Evolutionary conservation across 2,888 invertebrate species (phyloP).

Genomic region (Siphlonurus alternatus): DNA sequence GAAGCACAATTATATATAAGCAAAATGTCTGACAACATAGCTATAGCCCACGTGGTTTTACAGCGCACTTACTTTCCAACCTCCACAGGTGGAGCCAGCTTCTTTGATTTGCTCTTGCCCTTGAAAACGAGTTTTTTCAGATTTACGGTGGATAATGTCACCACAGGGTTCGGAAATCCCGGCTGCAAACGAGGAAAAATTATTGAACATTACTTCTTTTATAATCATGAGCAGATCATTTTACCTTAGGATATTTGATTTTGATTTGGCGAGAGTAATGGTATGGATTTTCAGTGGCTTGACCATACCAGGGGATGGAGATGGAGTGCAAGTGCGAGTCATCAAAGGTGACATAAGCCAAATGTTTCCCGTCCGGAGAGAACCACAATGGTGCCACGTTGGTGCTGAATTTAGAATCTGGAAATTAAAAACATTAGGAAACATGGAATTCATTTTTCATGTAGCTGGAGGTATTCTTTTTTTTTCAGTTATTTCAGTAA

Average conservation of each 20-base stretch:
- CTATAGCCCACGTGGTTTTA: too few relatives aligned
- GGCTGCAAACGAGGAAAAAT: too few relatives aligned
- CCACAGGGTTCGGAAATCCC: conserved; percentile 48
- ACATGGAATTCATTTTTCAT: too few relatives aligned
- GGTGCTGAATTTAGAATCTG: conserved; percentile 78
- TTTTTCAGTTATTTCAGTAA: too few relatives aligned
- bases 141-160: conserved; percentile 41
- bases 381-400: conserved; percentile 86
- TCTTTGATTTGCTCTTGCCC: conserved; percentile 20
- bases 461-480: too few relatives aligned
- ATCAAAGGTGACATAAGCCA: conserved; percentile 69
- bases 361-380: conserved; percentile 55
- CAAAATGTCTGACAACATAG: too few relatives aligned
- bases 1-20: too few relatives aligned
- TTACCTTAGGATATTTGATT: conserved; percentile 72
- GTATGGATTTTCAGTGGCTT: conserved; percentile 48
- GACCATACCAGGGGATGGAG: conserved; percentile 64
- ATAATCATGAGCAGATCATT: too few relatives aligned
- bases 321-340: conserved; percentile 55
- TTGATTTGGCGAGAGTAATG: conserved; percentile 62
- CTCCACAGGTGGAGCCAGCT: conserved; percentile 24
- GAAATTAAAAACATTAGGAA: conserved; percentile 22
- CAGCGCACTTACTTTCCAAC: conserved; percentile 13
- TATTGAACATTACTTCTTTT: too few relatives aligned
- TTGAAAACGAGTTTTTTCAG: conserved; percentile 29